Conservation (phyloP, 1,140 invertebrate species). For the Zaprionus vittiger region DNA sequence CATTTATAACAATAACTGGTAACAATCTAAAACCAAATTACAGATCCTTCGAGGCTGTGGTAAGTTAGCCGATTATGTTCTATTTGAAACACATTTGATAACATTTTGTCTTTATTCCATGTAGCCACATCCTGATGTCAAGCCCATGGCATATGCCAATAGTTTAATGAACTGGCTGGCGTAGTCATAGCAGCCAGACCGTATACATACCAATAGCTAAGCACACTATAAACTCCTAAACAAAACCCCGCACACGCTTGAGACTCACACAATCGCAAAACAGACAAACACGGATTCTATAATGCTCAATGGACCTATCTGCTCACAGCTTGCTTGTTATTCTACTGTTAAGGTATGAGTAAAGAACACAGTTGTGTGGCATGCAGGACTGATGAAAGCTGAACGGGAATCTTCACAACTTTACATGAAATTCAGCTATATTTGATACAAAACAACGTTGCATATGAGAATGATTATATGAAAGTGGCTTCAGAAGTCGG, state of each 20-base stretch:
- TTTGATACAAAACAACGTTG: constrained; percentile 65
- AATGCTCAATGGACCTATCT: constrained; percentile 40
- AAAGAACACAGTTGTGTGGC: constrained; percentile 33
- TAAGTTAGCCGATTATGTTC: constrained; percentile 45
- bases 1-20: constrained; percentile 97
- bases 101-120: constrained; percentile 13
- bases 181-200: constrained; percentile 65
- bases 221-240: constrained; percentile 51
- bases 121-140: constrained; percentile 98
- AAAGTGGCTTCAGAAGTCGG: constrained; percentile 77
- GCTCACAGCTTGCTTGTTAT: constrained; percentile 32
- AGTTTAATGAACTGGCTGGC: constrained; percentile 86
- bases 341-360: constrained; percentile 19
- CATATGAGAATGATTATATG: constrained; percentile 56
- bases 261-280: constrained; percentile 59
- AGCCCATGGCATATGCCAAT: constrained; percentile 97
- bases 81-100: not conserved
- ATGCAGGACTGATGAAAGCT: constrained; percentile 17
- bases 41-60: constrained; percentile 95
- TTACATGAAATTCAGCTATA: constrained; percentile 69
- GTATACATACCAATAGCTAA: constrained; percentile 68
- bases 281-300: constrained; percentile 39
- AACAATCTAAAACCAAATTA: constrained; percentile 95
- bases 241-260: constrained; percentile 59
- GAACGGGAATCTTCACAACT: constrained; percentile 55